Conservation (phyloP, 1,140 invertebrate species). For the Phortica variegata region DNA sequence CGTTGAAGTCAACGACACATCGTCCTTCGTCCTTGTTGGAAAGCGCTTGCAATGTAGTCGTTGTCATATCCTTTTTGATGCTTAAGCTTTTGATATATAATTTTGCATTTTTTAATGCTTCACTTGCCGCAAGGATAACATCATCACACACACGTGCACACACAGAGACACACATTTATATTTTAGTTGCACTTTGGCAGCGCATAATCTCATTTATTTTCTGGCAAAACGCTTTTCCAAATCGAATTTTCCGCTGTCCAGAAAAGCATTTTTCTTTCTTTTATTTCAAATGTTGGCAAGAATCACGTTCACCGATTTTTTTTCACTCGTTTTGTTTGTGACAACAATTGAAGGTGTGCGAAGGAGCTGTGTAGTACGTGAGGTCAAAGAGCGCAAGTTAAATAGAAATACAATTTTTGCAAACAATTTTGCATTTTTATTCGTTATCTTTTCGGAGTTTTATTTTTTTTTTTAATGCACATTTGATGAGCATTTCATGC, state of each 20-base stretch:
- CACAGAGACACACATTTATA: too few species aligned
- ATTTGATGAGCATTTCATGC: slow-evolving; percentile 39
- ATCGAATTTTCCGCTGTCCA: slow-evolving; percentile 56
- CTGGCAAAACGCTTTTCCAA: slow-evolving; percentile 53
- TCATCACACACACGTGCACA: slow-evolving; percentile 23
- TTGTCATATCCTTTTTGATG: slow-evolving; percentile 23
- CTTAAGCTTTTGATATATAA: slow-evolving; percentile 55
- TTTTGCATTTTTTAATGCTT: slow-evolving; percentile 53
- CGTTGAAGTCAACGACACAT: background rate
- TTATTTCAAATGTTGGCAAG: background rate
- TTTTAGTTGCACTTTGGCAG: slow-evolving; percentile 51
- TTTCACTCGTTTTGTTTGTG: too few species aligned
- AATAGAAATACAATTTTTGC: too few species aligned
- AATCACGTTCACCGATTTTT: background rate
- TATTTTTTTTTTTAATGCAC: slow-evolving; percentile 4
- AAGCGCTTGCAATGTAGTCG: too few species aligned
- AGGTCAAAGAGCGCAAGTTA: too few species aligned
- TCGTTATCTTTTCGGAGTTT: background rate
- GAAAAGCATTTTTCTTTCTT: slow-evolving; percentile 50
- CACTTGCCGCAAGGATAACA: slow-evolving; percentile 34
- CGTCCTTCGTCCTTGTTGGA: slow-evolving; percentile 2
- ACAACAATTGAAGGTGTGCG: too few species aligned
- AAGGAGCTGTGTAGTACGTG: background rate
- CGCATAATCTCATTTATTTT: slow-evolving; percentile 54
- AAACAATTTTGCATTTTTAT: too few species aligned